Evolutionary conservation across 2,113 vertebrate species (phyloP).

Genomic region (Callionymus lyra): DNA sequence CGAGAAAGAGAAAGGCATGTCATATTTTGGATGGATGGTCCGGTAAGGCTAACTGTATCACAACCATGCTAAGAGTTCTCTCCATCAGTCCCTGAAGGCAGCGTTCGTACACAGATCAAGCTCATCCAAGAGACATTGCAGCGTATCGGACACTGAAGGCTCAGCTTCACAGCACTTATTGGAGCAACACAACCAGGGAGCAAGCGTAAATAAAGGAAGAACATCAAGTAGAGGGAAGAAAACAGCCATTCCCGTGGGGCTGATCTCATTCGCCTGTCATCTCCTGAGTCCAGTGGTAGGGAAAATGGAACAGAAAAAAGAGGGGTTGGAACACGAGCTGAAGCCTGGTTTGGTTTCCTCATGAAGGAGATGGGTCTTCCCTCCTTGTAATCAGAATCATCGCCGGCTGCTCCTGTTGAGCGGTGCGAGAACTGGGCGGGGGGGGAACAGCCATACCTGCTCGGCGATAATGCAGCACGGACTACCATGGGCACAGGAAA

Average conservation of each 20-base stretch:
- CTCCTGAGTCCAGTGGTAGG: conserved; percentile 49
- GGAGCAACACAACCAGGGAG: conserved; percentile 50
- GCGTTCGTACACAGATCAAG: conserved; percentile 53
- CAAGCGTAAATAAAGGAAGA: conserved; percentile 31
- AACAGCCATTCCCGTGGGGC: conserved; percentile 45
- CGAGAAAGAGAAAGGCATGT: conserved; percentile 27
- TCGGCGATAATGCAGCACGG: conserved; percentile 13
- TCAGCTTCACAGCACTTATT: conserved; percentile 53
- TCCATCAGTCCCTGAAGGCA: conserved; percentile 39
- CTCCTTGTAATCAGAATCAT: conserved; percentile 13
- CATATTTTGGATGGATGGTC: conserved; percentile 7
- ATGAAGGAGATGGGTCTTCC: conserved; percentile 1
- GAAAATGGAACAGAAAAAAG: conserved; percentile 39
- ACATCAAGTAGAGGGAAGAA: conserved; percentile 18
- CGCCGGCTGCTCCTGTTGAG: conserved; percentile 10
- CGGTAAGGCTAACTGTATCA: conserved; percentile 35
- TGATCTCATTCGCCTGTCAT: conserved; percentile 58
- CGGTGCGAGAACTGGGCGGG: conserved; percentile 10
- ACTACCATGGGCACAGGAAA: conserved; percentile 29
- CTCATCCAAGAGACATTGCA: conserved; percentile 57
- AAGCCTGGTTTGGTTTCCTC: conserved; percentile 24
- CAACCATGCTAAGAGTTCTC: conserved; percentile 27
- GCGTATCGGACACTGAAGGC: conserved; percentile 40
- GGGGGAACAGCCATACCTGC: conserved; percentile 11
- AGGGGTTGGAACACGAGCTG: conserved; percentile 22